Evolutionary conservation across 2,888 invertebrate species (phyloP).

Genomic region (Eupeodes luniger): DNA sequence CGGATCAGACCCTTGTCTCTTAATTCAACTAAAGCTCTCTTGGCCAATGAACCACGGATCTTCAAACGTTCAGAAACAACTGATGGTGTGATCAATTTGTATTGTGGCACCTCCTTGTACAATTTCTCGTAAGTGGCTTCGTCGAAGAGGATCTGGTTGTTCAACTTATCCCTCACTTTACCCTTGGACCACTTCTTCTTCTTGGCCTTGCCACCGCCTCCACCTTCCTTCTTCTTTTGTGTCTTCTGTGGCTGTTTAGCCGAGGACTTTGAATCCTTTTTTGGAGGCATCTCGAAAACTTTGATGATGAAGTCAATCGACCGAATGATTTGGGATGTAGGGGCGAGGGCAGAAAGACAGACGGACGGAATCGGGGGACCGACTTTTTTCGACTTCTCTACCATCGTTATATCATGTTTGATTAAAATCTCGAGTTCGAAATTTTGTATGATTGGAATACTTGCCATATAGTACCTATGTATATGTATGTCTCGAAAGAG

Average conservation of each 20-base stretch:
- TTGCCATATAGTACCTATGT: too few species aligned
- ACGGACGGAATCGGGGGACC: too few species aligned
- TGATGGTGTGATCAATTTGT: constrained; percentile 99
- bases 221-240: constrained; percentile 97
- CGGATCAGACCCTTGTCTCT: constrained; percentile 97
- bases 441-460: too few species aligned
- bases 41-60: constrained; percentile 98
- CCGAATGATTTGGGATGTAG: too few species aligned
- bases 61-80: constrained; percentile 99
- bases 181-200: constrained; percentile 99
- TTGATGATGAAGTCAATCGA: too few species aligned
- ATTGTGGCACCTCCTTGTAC: constrained; percentile 97
- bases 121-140: constrained; percentile 99
- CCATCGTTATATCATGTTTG: too few species aligned
- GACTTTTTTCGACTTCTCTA: too few species aligned
- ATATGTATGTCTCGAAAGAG: too few species aligned
- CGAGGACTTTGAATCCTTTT: constrained; percentile 95
- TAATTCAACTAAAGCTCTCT: constrained; percentile 96
- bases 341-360: too few species aligned
- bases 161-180: constrained; percentile 99
- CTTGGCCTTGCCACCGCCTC: constrained; percentile 97
- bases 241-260: constrained; percentile 97
- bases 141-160: constrained; percentile 99
- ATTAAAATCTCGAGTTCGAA: too few species aligned
- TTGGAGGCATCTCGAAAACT: too few species aligned